A percentile compares a stretch with the other conserved stretches of the same genome.
Conservation (phyloP, 2,113 vertebrate genomes). For the Heterochromis multidens region DNA sequence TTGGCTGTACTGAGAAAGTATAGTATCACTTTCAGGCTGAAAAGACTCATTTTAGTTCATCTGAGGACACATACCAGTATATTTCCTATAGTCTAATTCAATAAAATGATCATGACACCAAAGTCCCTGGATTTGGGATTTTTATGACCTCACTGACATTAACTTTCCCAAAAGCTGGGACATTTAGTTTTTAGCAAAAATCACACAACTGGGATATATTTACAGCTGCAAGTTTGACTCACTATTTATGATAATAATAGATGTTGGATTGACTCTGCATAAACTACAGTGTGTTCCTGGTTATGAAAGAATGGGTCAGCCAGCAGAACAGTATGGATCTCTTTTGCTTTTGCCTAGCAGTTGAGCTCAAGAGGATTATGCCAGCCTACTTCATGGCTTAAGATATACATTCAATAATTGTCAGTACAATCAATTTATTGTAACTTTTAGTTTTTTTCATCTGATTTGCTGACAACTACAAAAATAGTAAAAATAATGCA, state of each 20-base stretch:
- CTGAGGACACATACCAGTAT: not conserved
- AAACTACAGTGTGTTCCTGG: not conserved
- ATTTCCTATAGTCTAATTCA: not conserved
- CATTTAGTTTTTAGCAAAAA: not conserved
- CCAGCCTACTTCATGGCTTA: not conserved
- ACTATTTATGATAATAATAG: not conserved
- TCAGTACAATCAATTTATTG: not conserved
- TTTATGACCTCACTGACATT: no score
- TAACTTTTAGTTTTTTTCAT: not conserved
- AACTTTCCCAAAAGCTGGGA: not conserved
- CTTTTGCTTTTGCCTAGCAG: not conserved
- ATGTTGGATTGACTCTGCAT: not conserved
- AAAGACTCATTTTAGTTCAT: not conserved
- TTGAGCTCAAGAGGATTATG: not conserved
- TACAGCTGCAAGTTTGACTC: not conserved
- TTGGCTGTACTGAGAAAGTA: not conserved
- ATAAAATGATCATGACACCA: not conserved
- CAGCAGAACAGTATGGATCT: not conserved
- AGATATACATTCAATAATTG: not conserved
- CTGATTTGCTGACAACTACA: not conserved
- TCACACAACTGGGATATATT: not conserved
- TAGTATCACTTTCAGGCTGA: not conserved
- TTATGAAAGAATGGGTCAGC: not conserved
- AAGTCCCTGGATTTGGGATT: no score
- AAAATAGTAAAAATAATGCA: not conserved